phyloP scores from a whole-genome alignment of 2,888 invertebrate genomes.

The Mesochorus sp. region DNA sequence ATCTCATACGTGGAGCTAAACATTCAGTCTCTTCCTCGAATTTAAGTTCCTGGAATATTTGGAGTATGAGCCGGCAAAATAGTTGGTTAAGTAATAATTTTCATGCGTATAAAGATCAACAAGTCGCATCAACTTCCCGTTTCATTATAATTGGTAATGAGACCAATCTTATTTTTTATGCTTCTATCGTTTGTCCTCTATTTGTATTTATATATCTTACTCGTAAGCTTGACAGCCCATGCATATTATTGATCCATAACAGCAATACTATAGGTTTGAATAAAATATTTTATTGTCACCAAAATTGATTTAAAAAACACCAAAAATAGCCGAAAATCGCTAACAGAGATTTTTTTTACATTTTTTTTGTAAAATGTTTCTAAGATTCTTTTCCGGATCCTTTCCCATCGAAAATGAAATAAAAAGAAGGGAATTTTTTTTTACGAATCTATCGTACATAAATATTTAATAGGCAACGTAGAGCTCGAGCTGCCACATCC shows the following conservation, averaged over 20 bases:
- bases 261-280: too few species aligned
- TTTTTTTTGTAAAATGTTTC: too few species aligned
- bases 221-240: neutral
- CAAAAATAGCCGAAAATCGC: too few species aligned
- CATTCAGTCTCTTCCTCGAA: conserved; percentile 23
- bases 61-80: neutral
- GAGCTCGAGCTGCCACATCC: neutral
- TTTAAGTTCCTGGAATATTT: conserved; percentile 15
- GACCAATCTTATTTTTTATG: conserved; percentile 13
- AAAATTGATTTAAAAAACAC: too few species aligned
- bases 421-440: too few species aligned
- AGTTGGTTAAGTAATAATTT: conserved; percentile 13
- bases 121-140: neutral
- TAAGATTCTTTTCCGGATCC: too few species aligned
- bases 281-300: too few species aligned
- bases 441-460: too few species aligned
- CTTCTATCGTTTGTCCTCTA: neutral
- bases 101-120: neutral
- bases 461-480: too few species aligned
- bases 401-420: too few species aligned
- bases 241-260: neutral
- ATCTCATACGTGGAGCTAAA: conserved; percentile 18
- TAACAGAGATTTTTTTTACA: too few species aligned
- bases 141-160: conserved; percentile 32
- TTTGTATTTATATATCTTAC: neutral